Base-by-base conservation (phyloP, 1,140 invertebrate species). In the Sminthurides bifidus region DNA sequence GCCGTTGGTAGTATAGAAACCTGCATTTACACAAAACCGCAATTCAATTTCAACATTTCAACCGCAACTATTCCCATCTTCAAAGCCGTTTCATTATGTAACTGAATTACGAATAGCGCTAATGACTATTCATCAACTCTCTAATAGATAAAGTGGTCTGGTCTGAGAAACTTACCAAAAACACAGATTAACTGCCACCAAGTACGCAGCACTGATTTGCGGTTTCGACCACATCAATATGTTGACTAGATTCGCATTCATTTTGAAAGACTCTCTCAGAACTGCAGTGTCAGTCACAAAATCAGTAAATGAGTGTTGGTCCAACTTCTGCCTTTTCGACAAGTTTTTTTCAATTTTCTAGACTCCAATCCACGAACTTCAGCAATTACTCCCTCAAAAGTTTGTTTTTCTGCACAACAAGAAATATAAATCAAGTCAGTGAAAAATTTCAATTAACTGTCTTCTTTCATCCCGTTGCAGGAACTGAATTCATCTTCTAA, bases 231-330 rank as follows among this genome's bases (percentile, higher is more conserved):
- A 65, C 19, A 35, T 31, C 19, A 65, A 41, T 26, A 63, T 24
- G 40, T 56, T 65, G 54, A 61, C 56, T 55, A 63, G 58, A 56
- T 58, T 61, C n/a, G 54, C 61, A 29, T 61, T 52, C 62, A 61
- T 61, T 41, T 17, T 50, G 15, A n/a, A n/a, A n/a, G n/a, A n/a
- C n/a, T n/a, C n/a, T n/a, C n/a, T n/a, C 23, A 10, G 45, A 48
- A 21, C 21, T 37, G 33, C n/a, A 37, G n/a, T 10, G 33, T 12
- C 10, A n/a, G 10, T 37, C 33, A n/a, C n/a, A n/a, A 37, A n/a
- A n/a, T n/a, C 33, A n/a, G n/a, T 10, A 37, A 37, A 37, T n/a
- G 33, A 37, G n/a, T 37, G 10, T n/a, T 12, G 10, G 10, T 37
- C 10, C 33, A 37, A 37, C 10, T 37, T 12, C 33, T 37, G 33